phyloP scores from a whole-genome alignment of 2,113 vertebrate genomes.

The Australoheros scitulus region DNA sequence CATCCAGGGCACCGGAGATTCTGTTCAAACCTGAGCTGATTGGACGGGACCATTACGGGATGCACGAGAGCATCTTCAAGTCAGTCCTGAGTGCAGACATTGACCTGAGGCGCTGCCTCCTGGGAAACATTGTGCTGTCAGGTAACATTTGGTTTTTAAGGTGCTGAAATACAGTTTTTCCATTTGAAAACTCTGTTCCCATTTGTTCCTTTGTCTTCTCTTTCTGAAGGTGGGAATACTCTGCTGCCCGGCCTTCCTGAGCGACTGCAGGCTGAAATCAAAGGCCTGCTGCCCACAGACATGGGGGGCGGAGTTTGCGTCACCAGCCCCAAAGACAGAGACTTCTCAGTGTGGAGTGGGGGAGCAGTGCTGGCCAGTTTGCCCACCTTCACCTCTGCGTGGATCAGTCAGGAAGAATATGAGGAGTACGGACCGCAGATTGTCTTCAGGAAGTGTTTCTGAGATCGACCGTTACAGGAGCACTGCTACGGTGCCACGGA shows the following conservation, averaged over 20 bases:
- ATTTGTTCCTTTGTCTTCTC: neutral
- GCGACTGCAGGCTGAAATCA: constrained; percentile 74
- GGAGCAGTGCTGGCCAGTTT: constrained; percentile 75
- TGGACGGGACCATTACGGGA: constrained; percentile 79
- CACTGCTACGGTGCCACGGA: too few species aligned
- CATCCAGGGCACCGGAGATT: constrained; percentile 78
- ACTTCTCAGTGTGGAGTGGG: constrained; percentile 78
- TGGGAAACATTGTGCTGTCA: constrained; percentile 78
- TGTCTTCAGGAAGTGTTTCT: constrained; percentile 82
- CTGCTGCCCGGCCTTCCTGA: constrained; percentile 73
- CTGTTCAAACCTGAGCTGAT: constrained; percentile 80
- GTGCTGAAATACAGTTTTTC: neutral
- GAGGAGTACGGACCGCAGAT: constrained; percentile 76
- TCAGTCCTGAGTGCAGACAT: constrained; percentile 78
- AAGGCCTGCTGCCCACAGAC: constrained; percentile 49
- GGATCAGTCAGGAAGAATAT: constrained; percentile 79
- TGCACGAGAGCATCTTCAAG: constrained; percentile 80
- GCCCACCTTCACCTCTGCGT: constrained; percentile 57
- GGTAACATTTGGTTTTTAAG: constrained; percentile 55
- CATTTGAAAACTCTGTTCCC: neutral
- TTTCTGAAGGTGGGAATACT: constrained; percentile 77
- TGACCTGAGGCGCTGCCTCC: constrained; percentile 74
- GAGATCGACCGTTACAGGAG: constrained; percentile 3
- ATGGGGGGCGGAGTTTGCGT: constrained; percentile 53
- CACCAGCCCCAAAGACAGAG: constrained; percentile 68